A percentile compares a stretch with the other conserved stretches of the same genome.
phyloP scores from a whole-genome alignment of 2,888 invertebrate genomes.

The Tachina grossa region DNA sequence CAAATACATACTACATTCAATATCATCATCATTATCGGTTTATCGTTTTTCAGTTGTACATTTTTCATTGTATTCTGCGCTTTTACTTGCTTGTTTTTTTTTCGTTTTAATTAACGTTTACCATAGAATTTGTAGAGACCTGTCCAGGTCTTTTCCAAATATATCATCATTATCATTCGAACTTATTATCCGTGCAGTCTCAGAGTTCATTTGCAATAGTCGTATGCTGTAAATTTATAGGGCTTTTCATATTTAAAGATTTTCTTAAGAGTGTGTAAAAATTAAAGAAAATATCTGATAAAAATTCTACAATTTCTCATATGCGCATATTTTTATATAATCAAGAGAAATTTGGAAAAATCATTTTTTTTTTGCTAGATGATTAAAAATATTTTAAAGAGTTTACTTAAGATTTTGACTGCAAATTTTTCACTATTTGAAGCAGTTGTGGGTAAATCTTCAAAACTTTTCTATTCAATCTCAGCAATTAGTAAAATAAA shows the following conservation, averaged over 20 bases:
- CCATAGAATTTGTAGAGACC: background rate
- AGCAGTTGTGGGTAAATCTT: too few relatives aligned
- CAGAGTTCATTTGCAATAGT: background rate
- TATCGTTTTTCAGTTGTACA: background rate
- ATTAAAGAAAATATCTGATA: background rate
- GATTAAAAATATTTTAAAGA: too few relatives aligned
- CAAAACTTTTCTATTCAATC: too few relatives aligned
- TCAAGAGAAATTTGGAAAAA: too few relatives aligned
- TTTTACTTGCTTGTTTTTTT: background rate
- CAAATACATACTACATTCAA: too few relatives aligned
- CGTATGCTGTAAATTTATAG: background rate
- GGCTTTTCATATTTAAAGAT: background rate
- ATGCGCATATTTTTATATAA: too few relatives aligned
- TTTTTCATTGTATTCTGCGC: background rate
- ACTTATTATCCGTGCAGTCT: background rate
- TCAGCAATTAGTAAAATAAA: too few relatives aligned
- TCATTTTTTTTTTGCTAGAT: too few relatives aligned
- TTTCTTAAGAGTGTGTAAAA: background rate
- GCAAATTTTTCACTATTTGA: too few relatives aligned
- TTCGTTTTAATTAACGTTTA: slow-evolving; percentile 1
- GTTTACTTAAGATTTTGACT: too few relatives aligned
- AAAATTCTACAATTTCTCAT: background rate
- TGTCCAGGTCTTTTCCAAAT: background rate
- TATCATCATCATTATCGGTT: background rate
- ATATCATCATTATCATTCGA: background rate